Evolutionary conservation across 2,113 vertebrate genomes (phyloP).

Genomic region (Pan paniscus): DNA sequence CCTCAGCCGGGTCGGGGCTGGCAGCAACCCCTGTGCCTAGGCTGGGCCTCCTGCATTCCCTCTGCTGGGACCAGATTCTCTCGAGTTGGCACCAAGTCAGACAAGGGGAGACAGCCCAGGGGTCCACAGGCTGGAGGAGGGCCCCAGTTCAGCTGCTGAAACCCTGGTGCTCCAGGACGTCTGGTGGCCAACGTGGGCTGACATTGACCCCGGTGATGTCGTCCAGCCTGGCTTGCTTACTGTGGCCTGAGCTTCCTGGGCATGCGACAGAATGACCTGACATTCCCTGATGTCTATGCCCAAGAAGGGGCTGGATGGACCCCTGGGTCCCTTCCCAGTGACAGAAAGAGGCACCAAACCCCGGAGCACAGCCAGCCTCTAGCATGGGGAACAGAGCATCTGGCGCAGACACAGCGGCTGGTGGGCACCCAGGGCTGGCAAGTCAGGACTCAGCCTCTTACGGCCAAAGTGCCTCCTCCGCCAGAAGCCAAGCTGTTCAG

Average conservation of each 20-base stretch:
- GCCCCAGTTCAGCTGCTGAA: neutral
- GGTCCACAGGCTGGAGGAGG: neutral
- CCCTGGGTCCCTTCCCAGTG: neutral
- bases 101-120: neutral
- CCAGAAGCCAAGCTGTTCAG: neutral
- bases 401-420: accelerated
- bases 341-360: neutral
- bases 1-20: accelerated
- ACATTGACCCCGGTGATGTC: accelerated
- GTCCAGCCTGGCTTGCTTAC: neutral
- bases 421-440: accelerated
- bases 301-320: neutral
- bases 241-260: neutral
- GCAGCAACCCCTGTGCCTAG: neutral
- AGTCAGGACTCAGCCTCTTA: neutral
- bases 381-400: too few relatives aligned
- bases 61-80: too few relatives aligned
- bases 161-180: accelerated
- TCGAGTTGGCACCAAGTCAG: neutral
- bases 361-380: accelerated
- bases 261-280: accelerated
- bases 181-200: accelerated
- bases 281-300: neutral
- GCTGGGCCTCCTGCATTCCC: accelerated
- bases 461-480: neutral